A percentile compares a stretch with the other conserved stretches of the same genome.
These are phyloP conservation scores for Trichonephila clavipes DNA, from an alignment of 1,140 invertebrate genomes.

Conservation along the genomic window DNA sequence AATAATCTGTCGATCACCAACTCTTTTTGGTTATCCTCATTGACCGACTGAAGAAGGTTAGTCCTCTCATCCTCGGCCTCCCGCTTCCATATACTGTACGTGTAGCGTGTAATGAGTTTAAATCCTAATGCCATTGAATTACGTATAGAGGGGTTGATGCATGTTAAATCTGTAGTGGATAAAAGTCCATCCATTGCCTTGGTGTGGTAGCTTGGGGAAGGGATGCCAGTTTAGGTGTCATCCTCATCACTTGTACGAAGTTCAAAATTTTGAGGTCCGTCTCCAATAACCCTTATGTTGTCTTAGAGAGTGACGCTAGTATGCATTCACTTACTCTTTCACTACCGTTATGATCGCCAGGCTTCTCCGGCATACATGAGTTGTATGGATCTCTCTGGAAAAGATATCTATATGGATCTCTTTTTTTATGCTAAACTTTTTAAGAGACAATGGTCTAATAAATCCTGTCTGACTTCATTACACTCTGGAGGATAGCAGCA, in stretches of 20 bases:
- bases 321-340: too few relatives aligned
- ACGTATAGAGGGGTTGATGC: constrained; percentile 75
- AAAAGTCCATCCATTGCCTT: constrained; percentile 84
- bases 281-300: too few relatives aligned
- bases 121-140: constrained; percentile 87
- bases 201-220: constrained; percentile 82
- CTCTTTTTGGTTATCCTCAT: constrained; percentile 90
- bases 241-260: neutral
- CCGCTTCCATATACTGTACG: constrained; percentile 42
- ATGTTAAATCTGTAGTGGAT: constrained; percentile 88
- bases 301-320: too few relatives aligned
- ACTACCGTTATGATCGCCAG: neutral
- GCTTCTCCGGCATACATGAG: neutral
- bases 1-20: constrained; percentile 80
- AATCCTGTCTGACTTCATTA: neutral
- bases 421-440: too few relatives aligned
- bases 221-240: neutral
- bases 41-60: constrained; percentile 94
- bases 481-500: neutral
- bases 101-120: constrained; percentile 85
- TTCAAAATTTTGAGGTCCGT: neutral
- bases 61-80: constrained; percentile 84
- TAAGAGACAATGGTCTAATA: constrained; percentile 38
- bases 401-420: too few relatives aligned
- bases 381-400: too few relatives aligned